Evolutionary conservation across 1,140 invertebrate species (phyloP).

Genomic region (Heterodera schachtii): DNA sequence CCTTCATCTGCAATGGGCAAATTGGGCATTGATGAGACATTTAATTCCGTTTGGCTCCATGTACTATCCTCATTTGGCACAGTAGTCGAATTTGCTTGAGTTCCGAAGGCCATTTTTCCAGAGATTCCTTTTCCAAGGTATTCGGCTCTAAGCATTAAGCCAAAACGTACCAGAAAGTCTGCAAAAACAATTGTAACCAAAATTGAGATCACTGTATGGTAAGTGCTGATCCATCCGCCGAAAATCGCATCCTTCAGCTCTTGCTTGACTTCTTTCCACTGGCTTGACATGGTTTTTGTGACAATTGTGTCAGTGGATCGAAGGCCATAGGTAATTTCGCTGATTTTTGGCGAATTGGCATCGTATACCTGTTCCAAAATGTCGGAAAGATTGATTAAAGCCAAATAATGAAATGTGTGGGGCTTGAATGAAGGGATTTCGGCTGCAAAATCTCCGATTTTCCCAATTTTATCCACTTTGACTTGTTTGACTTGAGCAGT

Average conservation of each 20-base stretch:
- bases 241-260: neutral
- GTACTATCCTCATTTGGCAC: neutral
- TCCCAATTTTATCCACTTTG: neutral
- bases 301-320: neutral
- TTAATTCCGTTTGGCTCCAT: neutral
- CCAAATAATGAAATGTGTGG: neutral
- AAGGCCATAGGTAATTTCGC: neutral
- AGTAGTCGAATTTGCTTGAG: too few relatives aligned
- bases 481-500: neutral
- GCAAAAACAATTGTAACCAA: neutral
- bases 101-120: neutral
- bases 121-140: neutral
- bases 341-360: neutral
- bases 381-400: neutral
- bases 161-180: neutral
- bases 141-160: neutral
- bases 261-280: neutral
- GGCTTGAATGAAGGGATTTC: neutral
- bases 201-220: neutral
- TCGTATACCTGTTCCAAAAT: neutral
- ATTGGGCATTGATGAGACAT: neutral
- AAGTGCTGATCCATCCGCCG: neutral
- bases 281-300: neutral
- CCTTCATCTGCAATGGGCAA: neutral
- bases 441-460: neutral